Base-by-base conservation (phyloP, 2,888 invertebrate species). In the Tromatobia lineatoria region DNA sequence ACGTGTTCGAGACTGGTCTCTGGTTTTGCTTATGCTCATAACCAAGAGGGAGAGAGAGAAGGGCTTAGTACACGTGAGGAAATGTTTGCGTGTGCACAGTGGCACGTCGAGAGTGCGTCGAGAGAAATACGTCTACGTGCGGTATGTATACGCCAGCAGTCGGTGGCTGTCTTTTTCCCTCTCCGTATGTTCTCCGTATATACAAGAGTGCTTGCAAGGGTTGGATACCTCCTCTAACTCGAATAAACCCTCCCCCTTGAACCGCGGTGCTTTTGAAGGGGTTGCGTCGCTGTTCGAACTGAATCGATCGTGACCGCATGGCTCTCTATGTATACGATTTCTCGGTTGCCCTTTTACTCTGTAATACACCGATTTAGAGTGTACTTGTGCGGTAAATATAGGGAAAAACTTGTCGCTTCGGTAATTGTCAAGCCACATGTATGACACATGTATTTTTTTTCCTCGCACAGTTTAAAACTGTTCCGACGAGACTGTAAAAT, bases 251-350 rank as follows among this genome's bases (percentile, higher is more conserved):
- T 69, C 34, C 71, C 69, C 67, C 50, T 76, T 50, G 79, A 71
- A 86, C 85, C 86, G 81, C 85, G 83, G 83, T 86, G 85, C 85
- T 87, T 88, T 89, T 81, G 87, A 90, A 90, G 88, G 87, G 86
- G 87, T 89, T 85, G 82, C 86, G 83, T 34, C 67, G 71, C 77
- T 54, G 87, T 89, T 88, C 87, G 89, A 91, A 88, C 85, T 88
- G 88, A 92, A 92, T 92, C 92, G 91, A 88, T 90, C 88, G 85
- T 86, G 85, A 85, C 83, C 84, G 88, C 87, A 86, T 89, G 91
- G 90, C 89, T 13, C n/a, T 50, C 18, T 52, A 38, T 61, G 20
- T n/a, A 61, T 7, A 59, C n/a, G 29, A 61, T 77, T 71, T 76
- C 73, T 61, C 34, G 61, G 13, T 38, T 69, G 54, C 57, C 34